Percentiles rank a stretch among this genome's conserved stretches.
Evolutionary conservation across 1,140 invertebrate species (phyloP).

Genomic region (Tetraneura akinire): DNA sequence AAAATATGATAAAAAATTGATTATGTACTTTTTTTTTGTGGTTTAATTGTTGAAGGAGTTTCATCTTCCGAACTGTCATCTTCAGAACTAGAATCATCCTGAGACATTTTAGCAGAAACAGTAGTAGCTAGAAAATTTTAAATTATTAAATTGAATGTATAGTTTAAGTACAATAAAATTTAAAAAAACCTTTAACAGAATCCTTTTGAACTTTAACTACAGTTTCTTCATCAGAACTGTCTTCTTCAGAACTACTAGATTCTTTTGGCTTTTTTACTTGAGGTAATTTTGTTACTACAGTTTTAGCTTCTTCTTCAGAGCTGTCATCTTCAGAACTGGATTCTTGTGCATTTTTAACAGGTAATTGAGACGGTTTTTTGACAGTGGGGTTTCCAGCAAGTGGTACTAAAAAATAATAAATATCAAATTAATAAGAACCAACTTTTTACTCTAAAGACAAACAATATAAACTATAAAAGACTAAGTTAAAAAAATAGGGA

Average conservation of each 20-base stretch:
- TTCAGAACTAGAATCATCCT: slow-evolving; percentile 21
- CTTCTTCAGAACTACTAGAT: slow-evolving; percentile 30
- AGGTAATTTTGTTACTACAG: too few relatives aligned
- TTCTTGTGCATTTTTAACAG: slow-evolving; percentile 15
- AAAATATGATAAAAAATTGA: too few relatives aligned
- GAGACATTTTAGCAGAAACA: background rate
- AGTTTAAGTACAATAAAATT: background rate
- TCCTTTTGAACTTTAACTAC: background rate
- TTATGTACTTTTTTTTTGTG: background rate
- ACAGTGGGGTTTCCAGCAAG: too few relatives aligned
- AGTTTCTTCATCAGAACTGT: slow-evolving; percentile 11
- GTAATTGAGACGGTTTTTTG: background rate
- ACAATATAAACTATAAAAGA: too few relatives aligned
- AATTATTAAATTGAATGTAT: background rate
- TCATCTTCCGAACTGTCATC: slow-evolving; percentile 19
- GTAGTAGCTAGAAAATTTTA: background rate
- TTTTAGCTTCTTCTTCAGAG: slow-evolving; percentile 27
- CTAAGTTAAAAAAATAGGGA: too few relatives aligned
- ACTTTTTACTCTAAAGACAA: too few relatives aligned
- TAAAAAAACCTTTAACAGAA: background rate
- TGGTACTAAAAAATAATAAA: too few relatives aligned
- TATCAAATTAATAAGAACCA: too few relatives aligned
- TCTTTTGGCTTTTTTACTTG: background rate
- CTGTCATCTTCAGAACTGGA: slow-evolving; percentile 1
- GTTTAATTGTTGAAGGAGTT: slow-evolving; percentile 25